Conservation (phyloP, 2,113 vertebrate genomes). For the Macrotus californicus region DNA sequence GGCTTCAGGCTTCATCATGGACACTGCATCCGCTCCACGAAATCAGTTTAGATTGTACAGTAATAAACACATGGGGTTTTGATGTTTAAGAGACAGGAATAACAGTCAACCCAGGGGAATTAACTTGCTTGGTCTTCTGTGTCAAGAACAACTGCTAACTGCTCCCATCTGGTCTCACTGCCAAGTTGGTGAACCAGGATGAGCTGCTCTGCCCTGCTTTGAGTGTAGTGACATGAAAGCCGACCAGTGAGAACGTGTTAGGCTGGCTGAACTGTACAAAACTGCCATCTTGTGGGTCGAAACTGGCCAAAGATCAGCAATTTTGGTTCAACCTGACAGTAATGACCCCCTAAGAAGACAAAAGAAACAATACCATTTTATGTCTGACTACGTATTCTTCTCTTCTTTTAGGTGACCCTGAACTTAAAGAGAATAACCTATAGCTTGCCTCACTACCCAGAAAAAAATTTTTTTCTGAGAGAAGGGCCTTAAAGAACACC, state of each 20-base stretch:
- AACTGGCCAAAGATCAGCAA: background rate
- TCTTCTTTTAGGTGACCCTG: background rate
- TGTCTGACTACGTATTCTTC: background rate
- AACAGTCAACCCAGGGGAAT: background rate
- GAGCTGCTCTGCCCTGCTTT: background rate
- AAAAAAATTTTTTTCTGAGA: background rate
- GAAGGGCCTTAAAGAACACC: background rate
- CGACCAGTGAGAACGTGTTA: background rate
- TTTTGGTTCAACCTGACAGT: background rate
- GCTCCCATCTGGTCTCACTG: background rate
- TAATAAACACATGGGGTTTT: constrained; percentile 21
- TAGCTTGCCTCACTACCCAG: background rate
- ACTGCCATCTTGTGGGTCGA: background rate
- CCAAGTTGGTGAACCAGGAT: background rate
- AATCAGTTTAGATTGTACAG: background rate
- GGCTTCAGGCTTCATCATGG: background rate
- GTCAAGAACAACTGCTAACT: background rate
- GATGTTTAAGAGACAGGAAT: background rate
- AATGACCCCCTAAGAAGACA: background rate
- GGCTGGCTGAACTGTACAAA: background rate
- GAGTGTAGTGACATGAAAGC: background rate
- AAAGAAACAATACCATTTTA: background rate
- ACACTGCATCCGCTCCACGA: background rate
- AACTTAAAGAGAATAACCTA: background rate
- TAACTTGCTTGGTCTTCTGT: background rate